phyloP scores from a whole-genome alignment of 2,888 invertebrate species.

The Leucania comma region DNA sequence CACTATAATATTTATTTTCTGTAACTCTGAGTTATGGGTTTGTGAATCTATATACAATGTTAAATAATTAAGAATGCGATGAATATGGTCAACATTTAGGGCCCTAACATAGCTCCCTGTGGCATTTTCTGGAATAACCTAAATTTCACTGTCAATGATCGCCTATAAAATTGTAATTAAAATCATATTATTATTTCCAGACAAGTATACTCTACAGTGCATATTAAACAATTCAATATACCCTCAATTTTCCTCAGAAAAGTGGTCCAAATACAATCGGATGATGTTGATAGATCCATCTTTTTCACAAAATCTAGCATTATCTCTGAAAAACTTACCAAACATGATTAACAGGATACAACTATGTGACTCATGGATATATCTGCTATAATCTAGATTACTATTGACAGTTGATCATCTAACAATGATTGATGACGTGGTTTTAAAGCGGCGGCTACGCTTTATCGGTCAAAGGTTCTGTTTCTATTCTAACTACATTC shows the following conservation, averaged over 20 bases:
- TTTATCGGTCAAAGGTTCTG: conserved; percentile 11
- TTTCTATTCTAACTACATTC: too few relatives aligned
- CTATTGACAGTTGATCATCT: background rate
- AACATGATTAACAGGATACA: background rate
- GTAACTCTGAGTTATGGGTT: background rate
- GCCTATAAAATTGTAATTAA: background rate
- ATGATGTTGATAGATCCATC: background rate
- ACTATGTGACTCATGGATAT: conserved; percentile 8
- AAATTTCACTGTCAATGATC: background rate
- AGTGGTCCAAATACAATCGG: background rate
- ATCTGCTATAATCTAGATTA: conserved; percentile 16
- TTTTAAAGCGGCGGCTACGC: too few relatives aligned
- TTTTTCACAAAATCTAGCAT: conserved; percentile 11
- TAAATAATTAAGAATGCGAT: too few relatives aligned
- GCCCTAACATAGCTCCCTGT: conserved; percentile 33
- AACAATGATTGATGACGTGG: conserved; percentile 12
- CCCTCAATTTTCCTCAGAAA: background rate
- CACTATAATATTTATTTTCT: background rate
- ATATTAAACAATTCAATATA: background rate
- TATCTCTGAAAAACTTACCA: background rate
- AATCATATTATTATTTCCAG: background rate
- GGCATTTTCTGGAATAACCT: background rate
- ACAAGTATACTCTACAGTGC: too few relatives aligned
- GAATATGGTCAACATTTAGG: background rate
- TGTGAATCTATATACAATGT: background rate